phyloP scores from a whole-genome alignment of 2,797 vertebrate genomes.

The Nyctibius grandis region DNA sequence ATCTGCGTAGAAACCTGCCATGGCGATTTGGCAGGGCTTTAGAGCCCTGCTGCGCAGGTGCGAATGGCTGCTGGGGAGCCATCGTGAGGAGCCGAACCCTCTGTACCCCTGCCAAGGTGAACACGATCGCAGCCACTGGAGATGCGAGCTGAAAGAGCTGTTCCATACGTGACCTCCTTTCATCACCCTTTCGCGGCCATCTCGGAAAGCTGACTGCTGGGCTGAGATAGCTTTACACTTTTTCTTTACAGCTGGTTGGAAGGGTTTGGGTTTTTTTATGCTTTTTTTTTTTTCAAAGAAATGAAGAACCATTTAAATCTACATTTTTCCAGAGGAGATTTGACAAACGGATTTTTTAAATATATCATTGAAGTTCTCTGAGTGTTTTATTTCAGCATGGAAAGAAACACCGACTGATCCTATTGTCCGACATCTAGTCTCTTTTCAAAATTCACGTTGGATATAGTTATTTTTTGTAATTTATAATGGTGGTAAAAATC shows the following conservation, averaged over 20 bases:
- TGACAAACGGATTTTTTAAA: neutral
- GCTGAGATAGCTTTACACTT: neutral
- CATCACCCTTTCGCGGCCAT: neutral
- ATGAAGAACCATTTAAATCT: neutral
- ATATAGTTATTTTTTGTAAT: neutral
- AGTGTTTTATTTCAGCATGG: neutral
- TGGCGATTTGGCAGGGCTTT: neutral
- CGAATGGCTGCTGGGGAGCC: neutral
- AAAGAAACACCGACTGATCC: neutral
- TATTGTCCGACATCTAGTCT: neutral
- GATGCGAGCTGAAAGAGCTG: neutral
- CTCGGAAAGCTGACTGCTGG: neutral
- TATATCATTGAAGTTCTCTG: neutral
- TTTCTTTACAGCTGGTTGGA: neutral
- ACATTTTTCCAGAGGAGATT: neutral
- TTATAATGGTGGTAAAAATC: neutral
- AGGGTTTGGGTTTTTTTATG: fast-evolving
- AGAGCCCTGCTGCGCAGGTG: neutral
- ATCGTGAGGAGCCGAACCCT: neutral
- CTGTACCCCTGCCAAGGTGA: neutral
- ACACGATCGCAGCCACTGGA: fast-evolving
- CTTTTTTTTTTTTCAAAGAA: neutral
- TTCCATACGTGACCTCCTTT: slow-evolving; percentile 7
- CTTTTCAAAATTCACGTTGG: neutral
- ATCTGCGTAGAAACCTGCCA: neutral